phyloP scores from a whole-genome alignment of 2,888 invertebrate species.

The Sinelater perroti region DNA sequence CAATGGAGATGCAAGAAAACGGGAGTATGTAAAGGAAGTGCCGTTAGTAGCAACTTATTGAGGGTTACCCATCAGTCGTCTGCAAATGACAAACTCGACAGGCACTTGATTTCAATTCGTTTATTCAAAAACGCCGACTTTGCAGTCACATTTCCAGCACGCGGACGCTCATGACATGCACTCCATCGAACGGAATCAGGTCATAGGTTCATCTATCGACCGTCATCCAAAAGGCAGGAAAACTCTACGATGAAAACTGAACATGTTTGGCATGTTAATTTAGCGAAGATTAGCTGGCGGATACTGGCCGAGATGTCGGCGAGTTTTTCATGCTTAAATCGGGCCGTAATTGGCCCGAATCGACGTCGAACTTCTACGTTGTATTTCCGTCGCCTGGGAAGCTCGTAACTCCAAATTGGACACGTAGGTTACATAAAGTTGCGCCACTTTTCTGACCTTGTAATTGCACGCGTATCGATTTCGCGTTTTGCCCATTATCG shows the following conservation, averaged over 20 bases:
- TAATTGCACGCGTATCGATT: slow-evolving; percentile 14
- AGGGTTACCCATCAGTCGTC: slow-evolving; percentile 22
- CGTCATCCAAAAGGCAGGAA: slow-evolving; percentile 11
- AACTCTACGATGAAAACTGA: slow-evolving; percentile 22
- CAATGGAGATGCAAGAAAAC: not conserved
- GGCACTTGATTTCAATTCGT: slow-evolving; percentile 19
- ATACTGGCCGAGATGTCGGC: slow-evolving; percentile 4
- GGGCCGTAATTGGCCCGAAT: not conserved
- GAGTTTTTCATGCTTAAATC: slow-evolving; percentile 7
- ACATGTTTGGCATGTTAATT: slow-evolving; percentile 18
- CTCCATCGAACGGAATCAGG: slow-evolving; percentile 24
- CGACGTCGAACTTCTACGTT: not conserved
- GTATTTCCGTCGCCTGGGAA: slow-evolving; percentile 7
- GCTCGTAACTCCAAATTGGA: slow-evolving; percentile 9
- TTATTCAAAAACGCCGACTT: slow-evolving; percentile 14
- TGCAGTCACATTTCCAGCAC: slow-evolving; percentile 17
- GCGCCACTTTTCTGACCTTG: slow-evolving; percentile 18
- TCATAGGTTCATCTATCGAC: slow-evolving; percentile 31
- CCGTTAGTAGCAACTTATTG: not conserved
- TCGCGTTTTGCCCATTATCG: slow-evolving; percentile 14
- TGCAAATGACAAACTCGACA: slow-evolving; percentile 18
- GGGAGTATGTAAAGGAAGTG: not conserved
- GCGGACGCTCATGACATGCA: slow-evolving; percentile 21
- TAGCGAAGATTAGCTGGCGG: slow-evolving; percentile 10
- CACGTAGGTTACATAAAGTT: slow-evolving; percentile 16